Base-by-base conservation (phyloP, 2,888 invertebrate species). In the Agrotis ipsilon region DNA sequence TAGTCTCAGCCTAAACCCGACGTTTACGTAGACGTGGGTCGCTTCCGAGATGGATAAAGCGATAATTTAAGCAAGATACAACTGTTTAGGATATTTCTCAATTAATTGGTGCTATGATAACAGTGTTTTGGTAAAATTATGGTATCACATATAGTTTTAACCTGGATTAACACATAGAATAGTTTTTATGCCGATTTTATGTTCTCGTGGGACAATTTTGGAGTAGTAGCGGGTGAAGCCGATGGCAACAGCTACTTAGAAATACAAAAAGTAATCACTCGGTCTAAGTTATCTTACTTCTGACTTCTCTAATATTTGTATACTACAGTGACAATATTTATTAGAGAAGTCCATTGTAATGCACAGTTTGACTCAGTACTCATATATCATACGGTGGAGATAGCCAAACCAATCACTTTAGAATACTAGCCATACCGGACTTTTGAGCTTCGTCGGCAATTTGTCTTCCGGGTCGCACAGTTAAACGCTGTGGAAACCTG, bases 351-450 rank as follows among this genome's bases (percentile, higher is more conserved):
- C n/a, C n/a, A 13, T 43, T 32, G n/a, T n/a, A 0, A 19, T 32
- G 18, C 45, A 58, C 19, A 46, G 55, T 64, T 61, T 49, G 19
- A 54, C 16, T 59, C 32, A n/a, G 19, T 7, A 27, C 39, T 59
- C 75, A 55, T 68, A 75, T 57, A 68, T 64, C 64, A 68, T 19
- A 55, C 2, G 13, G 39, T 48, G 54, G 49, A 46, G 54, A 69
- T 48, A 54, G 64, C 52, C 19, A 19, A 46, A n/a, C 52, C 65
- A 77, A 81, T 81, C 46, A 81, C 82, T 65, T 81, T 66, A 59
- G 58, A 61, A 66, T 49, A 21, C 68, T 57, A 59, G 13, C 59
- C 62, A 21, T 24, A 48, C 21, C 6, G 45, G 51, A 77, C 39
- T 77, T 71, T 78, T 57, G 59, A 60, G 43, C 72, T 55, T 32